A percentile compares a stretch with the other conserved stretches of the same genome.
These are phyloP conservation scores for Monopterus albus DNA, from an alignment of 2,113 vertebrate species.

Conservation along the genomic window DNA sequence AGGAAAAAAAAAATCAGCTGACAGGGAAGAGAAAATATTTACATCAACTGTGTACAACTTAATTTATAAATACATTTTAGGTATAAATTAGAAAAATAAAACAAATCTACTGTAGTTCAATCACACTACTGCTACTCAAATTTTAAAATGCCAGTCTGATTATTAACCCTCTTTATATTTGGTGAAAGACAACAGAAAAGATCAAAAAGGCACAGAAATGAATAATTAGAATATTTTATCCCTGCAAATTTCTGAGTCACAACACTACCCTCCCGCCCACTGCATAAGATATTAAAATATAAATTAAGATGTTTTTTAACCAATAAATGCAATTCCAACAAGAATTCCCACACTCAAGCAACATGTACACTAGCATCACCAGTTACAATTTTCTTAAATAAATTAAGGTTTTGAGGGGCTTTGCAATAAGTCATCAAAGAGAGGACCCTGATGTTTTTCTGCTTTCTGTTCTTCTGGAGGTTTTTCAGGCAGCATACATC, in stretches of 20 bases:
- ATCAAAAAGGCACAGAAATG: slow-evolving; percentile 79
- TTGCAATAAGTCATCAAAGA: slow-evolving; percentile 53
- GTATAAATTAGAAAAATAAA: slow-evolving; percentile 86
- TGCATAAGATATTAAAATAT: slow-evolving; percentile 83
- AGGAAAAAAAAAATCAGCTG: slow-evolving; percentile 67
- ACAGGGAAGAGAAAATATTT: slow-evolving; percentile 82
- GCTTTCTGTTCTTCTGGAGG: slow-evolving; percentile 24
- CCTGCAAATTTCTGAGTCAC: slow-evolving; percentile 64
- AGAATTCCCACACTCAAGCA: slow-evolving; percentile 71
- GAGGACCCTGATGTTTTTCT: slow-evolving; percentile 34
- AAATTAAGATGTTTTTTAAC: slow-evolving; percentile 83
- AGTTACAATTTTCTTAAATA: slow-evolving; percentile 83
- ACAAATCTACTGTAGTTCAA: slow-evolving; percentile 71
- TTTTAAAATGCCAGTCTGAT: slow-evolving; percentile 76
- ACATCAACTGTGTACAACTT: slow-evolving; percentile 86
- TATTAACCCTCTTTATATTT: slow-evolving; percentile 84
- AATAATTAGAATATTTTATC: slow-evolving; percentile 80
- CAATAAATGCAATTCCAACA: slow-evolving; percentile 65
- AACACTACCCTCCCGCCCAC: slow-evolving; percentile 50
- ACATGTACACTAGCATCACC: slow-evolving; percentile 64
- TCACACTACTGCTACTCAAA: slow-evolving; percentile 76
- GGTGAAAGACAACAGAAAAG: slow-evolving; percentile 82
- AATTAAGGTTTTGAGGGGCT: slow-evolving; percentile 83
- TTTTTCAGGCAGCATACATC: slow-evolving; percentile 42
- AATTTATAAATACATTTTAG: slow-evolving; percentile 95